Conservation (phyloP, 1,140 invertebrate genomes). For the Orchestia grillus region DNA sequence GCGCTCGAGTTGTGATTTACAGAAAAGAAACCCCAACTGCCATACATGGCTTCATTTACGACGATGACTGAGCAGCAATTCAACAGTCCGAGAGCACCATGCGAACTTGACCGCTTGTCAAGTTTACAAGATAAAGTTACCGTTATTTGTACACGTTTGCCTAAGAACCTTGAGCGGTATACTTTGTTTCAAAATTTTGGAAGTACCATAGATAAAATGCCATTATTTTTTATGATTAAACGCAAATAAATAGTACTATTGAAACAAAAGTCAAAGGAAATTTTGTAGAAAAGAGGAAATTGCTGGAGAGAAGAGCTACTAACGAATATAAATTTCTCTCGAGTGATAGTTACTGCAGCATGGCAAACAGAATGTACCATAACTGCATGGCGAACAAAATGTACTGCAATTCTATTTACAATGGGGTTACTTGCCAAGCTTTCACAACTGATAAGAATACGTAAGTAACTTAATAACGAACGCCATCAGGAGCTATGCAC, state of each 20-base stretch:
- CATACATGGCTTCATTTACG: not conserved
- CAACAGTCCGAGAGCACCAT: not conserved
- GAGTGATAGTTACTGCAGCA: no score
- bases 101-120: not conserved
- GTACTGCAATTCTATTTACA: no score
- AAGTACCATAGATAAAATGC: not conserved
- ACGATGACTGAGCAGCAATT: not conserved
- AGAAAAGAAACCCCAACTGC: not conserved
- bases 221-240: not conserved
- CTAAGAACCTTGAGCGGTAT: not conserved
- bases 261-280: not conserved
- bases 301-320: no score
- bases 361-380: no score
- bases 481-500: no score
- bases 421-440: no score
- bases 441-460: no score
- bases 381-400: no score
- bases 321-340: no score
- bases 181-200: not conserved
- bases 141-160: not conserved
- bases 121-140: not conserved
- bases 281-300: no score
- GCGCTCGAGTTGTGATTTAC: not conserved
- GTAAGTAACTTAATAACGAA: no score
- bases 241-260: not conserved